Conservation (phyloP, 2,888 invertebrate species). For the Euzetes globulus region DNA sequence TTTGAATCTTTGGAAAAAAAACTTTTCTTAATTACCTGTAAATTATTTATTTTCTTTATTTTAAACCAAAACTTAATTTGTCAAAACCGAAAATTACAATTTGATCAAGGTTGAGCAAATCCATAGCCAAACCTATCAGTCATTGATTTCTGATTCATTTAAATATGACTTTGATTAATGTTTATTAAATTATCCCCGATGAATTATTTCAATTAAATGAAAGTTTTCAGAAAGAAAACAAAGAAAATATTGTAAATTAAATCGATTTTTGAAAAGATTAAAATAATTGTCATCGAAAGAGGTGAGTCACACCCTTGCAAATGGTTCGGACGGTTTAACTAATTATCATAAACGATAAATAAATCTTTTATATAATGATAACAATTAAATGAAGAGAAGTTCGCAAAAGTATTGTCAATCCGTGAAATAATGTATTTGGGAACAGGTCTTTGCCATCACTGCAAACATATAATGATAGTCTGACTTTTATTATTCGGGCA, state of each 20-base stretch:
- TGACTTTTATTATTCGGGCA: not conserved
- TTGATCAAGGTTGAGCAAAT: no score
- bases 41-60: no score
- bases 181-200: no score
- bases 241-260: no score
- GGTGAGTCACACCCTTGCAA: not conserved
- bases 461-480: slow-evolving; percentile 1
- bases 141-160: no score
- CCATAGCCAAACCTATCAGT: no score
- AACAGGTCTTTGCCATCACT: slow-evolving; percentile 17
- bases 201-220: no score
- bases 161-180: no score
- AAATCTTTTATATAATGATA: not conserved
- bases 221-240: no score
- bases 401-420: not conserved
- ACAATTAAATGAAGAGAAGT: not conserved
- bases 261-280: no score
- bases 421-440: not conserved
- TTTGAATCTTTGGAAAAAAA: not conserved
- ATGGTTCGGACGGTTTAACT: not conserved
- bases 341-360: not conserved
- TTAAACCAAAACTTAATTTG: no score
- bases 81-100: no score
- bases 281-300: not conserved
- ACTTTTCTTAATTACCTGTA: not conserved